Evolutionary conservation across 2,888 invertebrate genomes (phyloP), one percentile per base, ranked within the genome.

Genomic region (Xylota sylvarum): DNA sequence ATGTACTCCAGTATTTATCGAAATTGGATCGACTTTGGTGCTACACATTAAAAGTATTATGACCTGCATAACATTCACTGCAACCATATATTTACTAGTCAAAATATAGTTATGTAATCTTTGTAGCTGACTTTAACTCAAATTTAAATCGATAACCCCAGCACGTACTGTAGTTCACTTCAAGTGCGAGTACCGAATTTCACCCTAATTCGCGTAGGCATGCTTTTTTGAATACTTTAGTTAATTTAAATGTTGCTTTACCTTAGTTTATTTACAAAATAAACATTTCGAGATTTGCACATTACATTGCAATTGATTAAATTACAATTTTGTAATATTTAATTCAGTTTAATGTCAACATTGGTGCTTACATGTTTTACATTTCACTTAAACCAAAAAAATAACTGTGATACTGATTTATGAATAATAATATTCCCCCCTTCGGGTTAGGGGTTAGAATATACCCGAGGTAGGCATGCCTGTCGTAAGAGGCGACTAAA

Each of bases 111-210:
- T 65, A 50, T 50, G 37, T 23, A 48, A 65, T 35, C 23, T 0
- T 0, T 12, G 17, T 35, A 17, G 17, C 30, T 65, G 6, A 6
- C n/a, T 37, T 50, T 50, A 65, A 50, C 32, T 50, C 35, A 35
- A 48, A 37, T 37, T 48, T n/a, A 37, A 50, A 23, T 64, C n/a
- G 32, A 17, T 48, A 64, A 19, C 2, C 74, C 19, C 10, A 55
- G 27, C 74, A 74, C 74, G 74, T 62, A 74, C 62, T 32, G 10
- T 32, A n/a, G 6, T 43, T 43, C 19, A 52, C 52, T 62, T 74
- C 74, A 64, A 64, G 74, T 64, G 62, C 74, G 55, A 72, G 23
- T 72, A 9, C 58, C 72, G 40, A 74, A 74, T 74, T 74, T 74
- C 74, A 43, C 64, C 74, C 55, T 19, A 64, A 64, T 30, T 64